Base-by-base conservation (phyloP, 2,113 vertebrate species). In the Notothenia rossii region DNA sequence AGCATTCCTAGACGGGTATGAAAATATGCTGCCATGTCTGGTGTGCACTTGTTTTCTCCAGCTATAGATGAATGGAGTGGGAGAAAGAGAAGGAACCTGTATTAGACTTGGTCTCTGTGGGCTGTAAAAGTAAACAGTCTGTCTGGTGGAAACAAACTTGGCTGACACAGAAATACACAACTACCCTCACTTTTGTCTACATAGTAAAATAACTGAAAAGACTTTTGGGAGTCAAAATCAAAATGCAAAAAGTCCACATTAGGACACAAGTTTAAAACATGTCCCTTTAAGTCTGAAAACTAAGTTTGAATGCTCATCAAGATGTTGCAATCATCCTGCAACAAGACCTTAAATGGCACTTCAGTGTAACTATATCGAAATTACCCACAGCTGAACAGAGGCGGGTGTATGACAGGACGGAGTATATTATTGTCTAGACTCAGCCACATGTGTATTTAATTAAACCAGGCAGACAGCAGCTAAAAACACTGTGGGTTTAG, bases 81-180 rank as follows among this genome's bases (percentile, higher is more conserved):
- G 40, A 48, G 33, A 43, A 33, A 40, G 14, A 40, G 22, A 7
- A 50, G 33, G 56, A 66, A 62, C 63, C 55, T 56, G n/a, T 54
- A 40, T 14, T 17, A 10, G 29, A n/a, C 9, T 3, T 80, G 60
- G 72, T 71, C 25, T 70, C n/a, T 67, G 87, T 82, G 75, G 87
- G 73, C 22, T 77, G 74, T 51, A 59, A 91, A 86, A 90, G 75
- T 65, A 93, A 86, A 91, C 88, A 88, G 33, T 61, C 79, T 75
- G 88, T 89, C 89, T 90, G 82, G 66, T 73, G 67, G 77, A 85
- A 87, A 87, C 70, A 56, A 54, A 74, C 82, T 22, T 43, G 71
- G 79, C 82, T 81, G 79, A 60, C 11, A 15, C 49, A 33, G 43
- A 71, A 69, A 81, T 22, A 56, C 54, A 9, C 7, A 12, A 53